phyloP scores from a whole-genome alignment of 2,113 vertebrate species.

The Leiothrix lutea region DNA sequence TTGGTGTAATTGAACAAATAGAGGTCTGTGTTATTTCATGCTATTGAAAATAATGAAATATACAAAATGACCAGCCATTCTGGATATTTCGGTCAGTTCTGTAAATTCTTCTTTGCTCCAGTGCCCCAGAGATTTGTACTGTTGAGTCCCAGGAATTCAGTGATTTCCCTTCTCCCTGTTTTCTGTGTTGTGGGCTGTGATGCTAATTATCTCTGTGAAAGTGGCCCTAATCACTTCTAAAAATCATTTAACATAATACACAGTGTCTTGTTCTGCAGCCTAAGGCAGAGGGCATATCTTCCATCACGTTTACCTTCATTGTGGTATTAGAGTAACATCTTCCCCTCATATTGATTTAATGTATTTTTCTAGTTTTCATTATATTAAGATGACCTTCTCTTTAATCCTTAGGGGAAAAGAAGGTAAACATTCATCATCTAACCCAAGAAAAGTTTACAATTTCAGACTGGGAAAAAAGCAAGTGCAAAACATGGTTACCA shows the following conservation, averaged over 20 bases:
- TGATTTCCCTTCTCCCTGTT: background rate
- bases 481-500: background rate
- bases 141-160: background rate
- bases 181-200: background rate
- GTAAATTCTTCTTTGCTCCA: background rate
- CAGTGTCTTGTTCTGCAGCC: background rate
- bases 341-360: background rate
- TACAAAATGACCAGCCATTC: background rate
- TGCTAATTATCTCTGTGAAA: background rate
- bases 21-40: background rate
- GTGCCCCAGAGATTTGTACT: background rate
- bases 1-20: background rate
- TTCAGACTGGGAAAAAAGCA: background rate
- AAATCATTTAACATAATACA: background rate
- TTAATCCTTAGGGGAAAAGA: background rate
- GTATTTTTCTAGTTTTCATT: background rate
- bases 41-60: background rate
- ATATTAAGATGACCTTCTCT: background rate
- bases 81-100: background rate
- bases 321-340: background rate
- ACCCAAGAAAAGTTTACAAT: background rate
- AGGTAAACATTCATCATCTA: background rate
- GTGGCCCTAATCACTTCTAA: background rate
- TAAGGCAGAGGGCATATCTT: background rate
- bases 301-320: background rate